phyloP scores from a whole-genome alignment of 2,797 vertebrate genomes.

The Silurus lanzhouensis region DNA sequence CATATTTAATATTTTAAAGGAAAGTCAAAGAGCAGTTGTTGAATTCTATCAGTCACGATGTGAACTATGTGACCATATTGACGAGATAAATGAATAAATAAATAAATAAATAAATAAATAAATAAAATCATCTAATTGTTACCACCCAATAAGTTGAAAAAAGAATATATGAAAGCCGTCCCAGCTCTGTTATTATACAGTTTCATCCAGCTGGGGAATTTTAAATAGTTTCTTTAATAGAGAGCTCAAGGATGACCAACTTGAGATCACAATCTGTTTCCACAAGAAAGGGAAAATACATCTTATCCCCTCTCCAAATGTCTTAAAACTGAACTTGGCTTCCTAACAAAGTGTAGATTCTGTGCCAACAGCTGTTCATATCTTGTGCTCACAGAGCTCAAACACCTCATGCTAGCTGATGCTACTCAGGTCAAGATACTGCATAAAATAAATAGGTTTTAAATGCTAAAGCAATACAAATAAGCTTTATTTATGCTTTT shows the following conservation, averaged over 20 bases:
- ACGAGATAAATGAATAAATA: too few species aligned
- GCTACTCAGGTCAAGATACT: neutral
- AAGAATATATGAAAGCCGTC: neutral
- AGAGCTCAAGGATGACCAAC: neutral
- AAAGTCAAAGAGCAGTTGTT: neutral
- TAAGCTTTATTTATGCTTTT: neutral
- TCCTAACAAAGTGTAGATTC: neutral
- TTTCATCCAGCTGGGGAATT: neutral
- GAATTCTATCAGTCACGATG: constrained; percentile 7
- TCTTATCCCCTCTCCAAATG: neutral
- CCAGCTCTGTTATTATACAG: neutral
- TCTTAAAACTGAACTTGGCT: neutral
- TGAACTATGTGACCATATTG: neutral
- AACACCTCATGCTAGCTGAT: neutral
- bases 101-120: too few species aligned
- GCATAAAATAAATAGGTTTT: neutral
- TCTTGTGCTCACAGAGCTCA: neutral
- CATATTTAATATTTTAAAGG: neutral
- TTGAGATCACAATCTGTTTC: neutral
- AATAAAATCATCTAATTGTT: neutral
- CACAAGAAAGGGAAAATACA: neutral
- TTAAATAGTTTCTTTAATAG: neutral
- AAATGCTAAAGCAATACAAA: neutral
- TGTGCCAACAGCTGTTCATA: neutral
- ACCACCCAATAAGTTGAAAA: neutral